Evolutionary conservation across 37 sponge, comb jelly and placozoan species (phyloP).

Genomic region (Eunapius fragilis): DNA sequence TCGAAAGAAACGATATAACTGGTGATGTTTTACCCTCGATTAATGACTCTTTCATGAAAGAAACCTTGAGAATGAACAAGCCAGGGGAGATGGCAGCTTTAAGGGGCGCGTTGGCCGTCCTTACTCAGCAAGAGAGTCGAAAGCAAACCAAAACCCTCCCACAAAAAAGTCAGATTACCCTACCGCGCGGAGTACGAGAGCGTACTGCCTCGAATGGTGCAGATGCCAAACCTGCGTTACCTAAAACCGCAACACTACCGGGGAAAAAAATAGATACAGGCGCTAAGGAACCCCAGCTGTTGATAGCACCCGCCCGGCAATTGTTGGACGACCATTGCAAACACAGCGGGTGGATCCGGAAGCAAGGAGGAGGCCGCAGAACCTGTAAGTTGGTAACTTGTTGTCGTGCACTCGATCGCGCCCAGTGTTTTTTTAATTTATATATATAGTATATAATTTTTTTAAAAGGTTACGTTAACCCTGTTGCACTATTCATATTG

Average conservation of each 20-base stretch:
- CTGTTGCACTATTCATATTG: slow-evolving; percentile 12
- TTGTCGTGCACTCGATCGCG: too few species aligned
- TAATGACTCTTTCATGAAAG: slow-evolving; percentile 26
- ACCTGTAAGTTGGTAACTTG: slow-evolving; percentile 72
- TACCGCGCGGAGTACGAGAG: not conserved
- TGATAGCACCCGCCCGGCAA: slow-evolving; percentile 34
- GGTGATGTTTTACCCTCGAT: slow-evolving; percentile 18
- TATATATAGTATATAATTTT: too few species aligned
- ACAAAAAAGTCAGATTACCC: not conserved
- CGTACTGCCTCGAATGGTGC: not conserved
- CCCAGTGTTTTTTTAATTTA: too few species aligned
- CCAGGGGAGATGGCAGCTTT: slow-evolving; percentile 45
- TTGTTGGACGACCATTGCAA: slow-evolving; percentile 57
- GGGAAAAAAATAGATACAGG: too few species aligned
- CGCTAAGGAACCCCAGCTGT: slow-evolving; percentile 7
- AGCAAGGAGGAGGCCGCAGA: slow-evolving; percentile 78
- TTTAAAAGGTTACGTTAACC: not conserved
- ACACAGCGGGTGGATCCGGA: slow-evolving; percentile 82
- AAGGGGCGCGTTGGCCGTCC: slow-evolving; percentile 30
- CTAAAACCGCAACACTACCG: not conserved
- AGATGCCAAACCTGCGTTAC: not conserved
- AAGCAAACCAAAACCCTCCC: not conserved
- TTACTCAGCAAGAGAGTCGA: not conserved
- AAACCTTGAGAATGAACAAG: slow-evolving; percentile 31
- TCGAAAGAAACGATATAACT: slow-evolving; percentile 39